Base-by-base conservation (phyloP, 2,888 invertebrate species). In the Chrysolina americana region DNA sequence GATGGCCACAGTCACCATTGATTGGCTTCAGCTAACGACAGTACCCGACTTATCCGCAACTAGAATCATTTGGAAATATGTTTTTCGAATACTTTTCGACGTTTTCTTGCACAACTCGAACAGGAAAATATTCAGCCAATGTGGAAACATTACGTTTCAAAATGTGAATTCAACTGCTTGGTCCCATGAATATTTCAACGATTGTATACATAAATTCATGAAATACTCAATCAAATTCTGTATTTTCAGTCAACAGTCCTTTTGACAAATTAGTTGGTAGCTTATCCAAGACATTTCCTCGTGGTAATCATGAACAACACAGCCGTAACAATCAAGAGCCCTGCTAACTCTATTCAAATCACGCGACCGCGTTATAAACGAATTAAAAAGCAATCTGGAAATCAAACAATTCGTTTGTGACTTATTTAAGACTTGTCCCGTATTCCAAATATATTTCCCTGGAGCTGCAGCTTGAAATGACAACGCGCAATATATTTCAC, bases 401-500 rank as follows among this genome's bases (percentile, higher is more conserved):
- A 59, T 59, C 59, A 36, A 59, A 59, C n/a, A 59, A 28, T 59
- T 28, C 10, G n/a, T 59, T 36, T n/a, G 59, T 36, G 59, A 59
- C 59, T 36, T 59, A 59, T 59, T 36, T 36, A 59, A 59, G 36
- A 36, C 59, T 59, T 11, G 9, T n/a, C 19, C 11, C 59, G n/a
- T 28, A 36, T 9, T n/a, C 11, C 6, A 59, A 28, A 59, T 59
- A 59, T 59, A 59, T 59, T 59, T 59, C 59, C 59, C 36, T 19
- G 23, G n/a, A 36, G 59, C 28, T 28, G 59, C 59, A 36, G 36
- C 59, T 59, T 28, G 59, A 9, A 59, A 36, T 36, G 59, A 36
- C 59, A 59, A n/a, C 36, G 28, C n/a, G 36, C 0, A 15, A 28
- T 59, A 59, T 59, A 59, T 59, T 28, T 59, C 59, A 28, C 36